A percentile compares a stretch with the other conserved stretches of the same genome.
Conservation (phyloP, 92 coral and sea anemone species). For the Umimayanthus kanabou region DNA sequence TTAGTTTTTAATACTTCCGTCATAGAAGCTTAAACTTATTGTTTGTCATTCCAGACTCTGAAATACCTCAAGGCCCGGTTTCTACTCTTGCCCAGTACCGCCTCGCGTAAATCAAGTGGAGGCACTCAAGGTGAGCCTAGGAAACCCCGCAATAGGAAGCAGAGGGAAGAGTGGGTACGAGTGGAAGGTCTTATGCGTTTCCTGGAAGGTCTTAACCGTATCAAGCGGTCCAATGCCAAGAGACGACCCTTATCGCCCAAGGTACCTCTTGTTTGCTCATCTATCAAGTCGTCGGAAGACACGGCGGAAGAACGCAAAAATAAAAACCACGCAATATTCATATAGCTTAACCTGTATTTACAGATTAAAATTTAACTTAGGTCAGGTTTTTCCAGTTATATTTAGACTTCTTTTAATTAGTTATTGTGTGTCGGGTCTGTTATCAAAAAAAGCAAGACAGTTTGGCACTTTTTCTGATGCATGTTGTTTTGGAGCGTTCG, state of each 20-base stretch:
- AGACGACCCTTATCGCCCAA: conserved; percentile 63
- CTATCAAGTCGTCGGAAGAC: not conserved
- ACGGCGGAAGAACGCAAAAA: not conserved
- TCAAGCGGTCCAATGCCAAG: conserved; percentile 66
- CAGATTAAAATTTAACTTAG: no score
- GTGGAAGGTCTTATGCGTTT: conserved; percentile 83
- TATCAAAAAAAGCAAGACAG: no score
- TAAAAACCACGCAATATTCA: no score
- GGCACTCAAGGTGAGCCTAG: conserved; percentile 48
- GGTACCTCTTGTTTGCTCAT: conserved; percentile 38
- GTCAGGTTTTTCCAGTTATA: no score
- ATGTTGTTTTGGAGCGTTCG: no score
- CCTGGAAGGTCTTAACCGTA: conserved; percentile 89
- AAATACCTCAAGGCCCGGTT: conserved; percentile 92
- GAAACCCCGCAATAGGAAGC: conserved; percentile 38
- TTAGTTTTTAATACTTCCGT: not conserved
- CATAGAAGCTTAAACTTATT: not conserved
- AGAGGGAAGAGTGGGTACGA: conserved; percentile 55
- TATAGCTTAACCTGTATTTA: no score
- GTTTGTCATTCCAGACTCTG: conserved; percentile 60
- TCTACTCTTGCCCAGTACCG: conserved; percentile 71
- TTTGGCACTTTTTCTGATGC: no score
- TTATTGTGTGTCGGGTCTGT: no score
- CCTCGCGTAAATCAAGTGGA: conserved; percentile 59
- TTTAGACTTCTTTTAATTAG: no score